A percentile compares a stretch with the other conserved stretches of the same genome.
Evolutionary conservation across 2,797 vertebrate species (phyloP).

Genomic region (Bryconaethiops microstoma): DNA sequence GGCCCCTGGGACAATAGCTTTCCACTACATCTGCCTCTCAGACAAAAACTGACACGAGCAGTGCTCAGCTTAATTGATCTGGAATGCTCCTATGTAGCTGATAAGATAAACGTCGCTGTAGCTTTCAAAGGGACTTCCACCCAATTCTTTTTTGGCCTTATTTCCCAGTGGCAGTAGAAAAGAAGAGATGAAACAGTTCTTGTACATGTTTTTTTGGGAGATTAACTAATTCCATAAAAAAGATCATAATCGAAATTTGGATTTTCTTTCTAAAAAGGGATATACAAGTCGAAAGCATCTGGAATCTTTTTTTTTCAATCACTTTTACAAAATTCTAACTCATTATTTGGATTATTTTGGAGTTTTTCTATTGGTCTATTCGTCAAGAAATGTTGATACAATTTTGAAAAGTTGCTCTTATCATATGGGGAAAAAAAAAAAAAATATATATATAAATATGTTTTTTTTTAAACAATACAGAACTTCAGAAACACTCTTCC

Average conservation of each 20-base stretch:
- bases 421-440: too few species aligned
- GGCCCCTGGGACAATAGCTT: constrained; percentile 4
- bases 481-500: too few species aligned
- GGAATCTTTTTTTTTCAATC: too few species aligned
- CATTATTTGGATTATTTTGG: too few species aligned
- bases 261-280: not conserved
- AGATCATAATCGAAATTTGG: not conserved
- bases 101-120: not conserved
- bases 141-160: not conserved
- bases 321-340: too few species aligned
- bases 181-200: not conserved
- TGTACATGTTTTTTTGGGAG: too few species aligned
- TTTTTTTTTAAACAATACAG: too few species aligned
- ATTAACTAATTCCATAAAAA: too few species aligned
- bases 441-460: too few species aligned
- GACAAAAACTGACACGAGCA: not conserved
- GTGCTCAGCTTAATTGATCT: not conserved
- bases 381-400: too few species aligned
- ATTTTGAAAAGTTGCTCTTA: too few species aligned
- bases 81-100: not conserved
- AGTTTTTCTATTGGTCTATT: too few species aligned
- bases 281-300: not conserved
- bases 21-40: constrained; percentile 3
- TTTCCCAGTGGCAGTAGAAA: not conserved
- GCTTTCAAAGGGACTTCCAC: not conserved